Percentiles rank a stretch among this genome's conserved stretches.
These are phyloP conservation scores for Chelonoidis abingdonii DNA, from an alignment of 2,113 vertebrate genomes.

Conservation along the genomic window DNA sequence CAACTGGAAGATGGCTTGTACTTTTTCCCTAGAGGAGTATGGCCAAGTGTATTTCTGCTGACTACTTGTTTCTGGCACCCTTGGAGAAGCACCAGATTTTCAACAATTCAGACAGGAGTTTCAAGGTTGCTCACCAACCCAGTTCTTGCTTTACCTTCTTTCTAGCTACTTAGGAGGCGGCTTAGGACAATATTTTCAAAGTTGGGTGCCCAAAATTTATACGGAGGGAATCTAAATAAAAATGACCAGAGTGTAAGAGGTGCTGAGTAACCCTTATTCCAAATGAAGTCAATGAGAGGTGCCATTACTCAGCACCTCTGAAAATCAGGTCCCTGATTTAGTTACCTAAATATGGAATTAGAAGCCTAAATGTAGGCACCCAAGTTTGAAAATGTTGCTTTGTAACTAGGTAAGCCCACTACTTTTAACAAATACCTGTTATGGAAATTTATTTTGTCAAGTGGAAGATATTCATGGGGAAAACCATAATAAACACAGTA, in stretches of 20 bases:
- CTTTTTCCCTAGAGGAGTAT: background rate
- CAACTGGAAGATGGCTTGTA: background rate
- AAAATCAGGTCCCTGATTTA: background rate
- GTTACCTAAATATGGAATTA: background rate
- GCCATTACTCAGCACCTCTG: background rate
- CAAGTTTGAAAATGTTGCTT: background rate
- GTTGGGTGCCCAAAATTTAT: background rate
- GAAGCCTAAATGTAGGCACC: background rate
- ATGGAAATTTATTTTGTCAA: background rate
- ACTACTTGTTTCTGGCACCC: background rate
- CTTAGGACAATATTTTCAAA: background rate
- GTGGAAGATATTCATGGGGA: rapidly evolving
- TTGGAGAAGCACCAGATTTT: background rate
- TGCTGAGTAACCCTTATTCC: background rate
- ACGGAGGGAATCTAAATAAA: background rate
- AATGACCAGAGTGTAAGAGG: background rate
- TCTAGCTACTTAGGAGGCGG: background rate
- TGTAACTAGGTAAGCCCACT: background rate
- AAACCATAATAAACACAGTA: background rate
- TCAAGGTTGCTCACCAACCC: background rate
- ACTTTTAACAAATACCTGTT: background rate
- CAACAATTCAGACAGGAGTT: background rate
- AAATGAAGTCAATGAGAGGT: background rate
- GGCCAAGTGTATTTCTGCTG: background rate
- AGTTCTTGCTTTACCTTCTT: rapidly evolving